phyloP scores from a whole-genome alignment of 2,113 vertebrate species.

The Mormoops blainvillei region DNA sequence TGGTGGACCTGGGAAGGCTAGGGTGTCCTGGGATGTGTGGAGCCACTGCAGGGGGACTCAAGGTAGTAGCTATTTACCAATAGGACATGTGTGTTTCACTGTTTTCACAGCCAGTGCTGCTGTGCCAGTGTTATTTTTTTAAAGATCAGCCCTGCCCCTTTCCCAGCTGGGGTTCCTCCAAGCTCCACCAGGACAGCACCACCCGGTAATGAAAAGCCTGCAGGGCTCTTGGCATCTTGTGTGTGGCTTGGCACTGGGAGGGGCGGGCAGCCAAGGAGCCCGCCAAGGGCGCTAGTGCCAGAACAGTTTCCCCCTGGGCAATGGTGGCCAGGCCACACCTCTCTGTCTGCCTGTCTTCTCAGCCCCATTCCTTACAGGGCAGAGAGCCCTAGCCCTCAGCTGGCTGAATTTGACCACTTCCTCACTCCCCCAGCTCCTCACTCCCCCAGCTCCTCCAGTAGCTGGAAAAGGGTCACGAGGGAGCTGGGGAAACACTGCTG shows the following conservation, averaged over 20 bases:
- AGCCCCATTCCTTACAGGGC: not conserved
- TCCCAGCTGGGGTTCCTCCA: not conserved
- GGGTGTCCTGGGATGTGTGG: not conserved
- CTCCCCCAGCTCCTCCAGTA: not conserved
- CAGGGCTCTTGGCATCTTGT: not conserved
- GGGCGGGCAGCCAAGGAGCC: not conserved
- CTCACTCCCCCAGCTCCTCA: not conserved
- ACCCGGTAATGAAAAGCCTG: slow-evolving; percentile 6
- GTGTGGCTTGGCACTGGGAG: not conserved
- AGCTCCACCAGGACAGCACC: not conserved
- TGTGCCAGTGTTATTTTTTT: not conserved
- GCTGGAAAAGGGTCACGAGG: not conserved
- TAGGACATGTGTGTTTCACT: not conserved
- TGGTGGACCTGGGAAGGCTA: not conserved
- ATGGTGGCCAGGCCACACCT: no score
- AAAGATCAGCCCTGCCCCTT: not conserved
- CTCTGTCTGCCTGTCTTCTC: not conserved
- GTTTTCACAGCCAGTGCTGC: not conserved
- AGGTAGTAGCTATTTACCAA: not conserved
- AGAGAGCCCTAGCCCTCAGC: not conserved
- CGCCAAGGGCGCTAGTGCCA: no score
- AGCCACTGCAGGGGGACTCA: not conserved
- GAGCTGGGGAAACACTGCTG: not conserved
- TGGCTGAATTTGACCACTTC: not conserved
- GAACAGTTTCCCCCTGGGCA: not conserved